Base-by-base conservation (phyloP, 2,797 vertebrate genomes). In the Atherinosoma microstoma region DNA sequence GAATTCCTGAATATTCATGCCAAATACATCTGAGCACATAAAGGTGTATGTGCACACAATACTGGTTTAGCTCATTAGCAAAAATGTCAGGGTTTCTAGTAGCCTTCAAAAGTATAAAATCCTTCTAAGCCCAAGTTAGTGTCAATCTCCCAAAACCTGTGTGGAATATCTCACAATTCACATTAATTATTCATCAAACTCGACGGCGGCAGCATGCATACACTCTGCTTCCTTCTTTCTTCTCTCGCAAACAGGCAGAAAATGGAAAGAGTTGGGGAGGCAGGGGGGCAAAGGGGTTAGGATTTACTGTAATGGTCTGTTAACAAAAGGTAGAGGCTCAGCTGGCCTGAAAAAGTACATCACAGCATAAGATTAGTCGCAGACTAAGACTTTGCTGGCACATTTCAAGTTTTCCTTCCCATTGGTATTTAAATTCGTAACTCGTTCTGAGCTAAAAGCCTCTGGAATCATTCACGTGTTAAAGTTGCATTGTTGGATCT, bases 161-260 rank as follows among this genome's bases (percentile, higher is more conserved):
- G 15, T 51, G 24, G 76, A 78, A 79, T 86, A 78, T 73, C 70
- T 87, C 67, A 67, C 73, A 83, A 75, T 78, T 79, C 32, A 58
- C 74, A 88, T 92, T 86, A 92, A 92, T 93, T 90, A 92, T 90
- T 84, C 75, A 91, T 85, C 83, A 53, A 59, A 74, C 58, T 59
- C 70, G 84, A 75, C 32, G 11, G 71, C 30, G 51, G 58, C 56
- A 11, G 64, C 78, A 73, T 74, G 68, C 54, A 12, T 56, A 69
- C 49, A 47, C 58, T 70, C 72, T 72, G 32, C 45, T 66, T 78
- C 81, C 67, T 74, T 60, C 85, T 78, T 77, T 80, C 64, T 72
- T 61, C 75, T 88, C 76, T 30, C 66, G 73, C 70, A 80, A 84
- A 78, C 62, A 73, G 49, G 59, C 34, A 8, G 18, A 45, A 72